These are phyloP conservation scores for Drosophila cognata DNA, from an alignment of 2,888 invertebrate genomes.

Conservation along the genomic window DNA sequence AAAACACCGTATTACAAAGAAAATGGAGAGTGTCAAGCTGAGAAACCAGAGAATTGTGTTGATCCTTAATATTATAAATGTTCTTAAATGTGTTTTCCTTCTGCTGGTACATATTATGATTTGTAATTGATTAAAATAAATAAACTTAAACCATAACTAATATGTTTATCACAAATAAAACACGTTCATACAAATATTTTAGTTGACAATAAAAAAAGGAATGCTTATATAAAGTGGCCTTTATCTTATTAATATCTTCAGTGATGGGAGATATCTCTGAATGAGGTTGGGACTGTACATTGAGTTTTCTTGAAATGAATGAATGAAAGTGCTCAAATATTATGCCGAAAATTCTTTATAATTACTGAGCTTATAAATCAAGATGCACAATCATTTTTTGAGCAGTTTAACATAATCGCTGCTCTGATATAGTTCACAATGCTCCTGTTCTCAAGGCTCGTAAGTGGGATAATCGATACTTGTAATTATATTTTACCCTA, in stretches of 20 bases:
- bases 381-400: not conserved
- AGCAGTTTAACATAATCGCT: constrained; percentile 5
- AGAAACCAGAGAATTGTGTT: not conserved
- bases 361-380: constrained; percentile 9
- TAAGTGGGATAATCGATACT: not conserved
- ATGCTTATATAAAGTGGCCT: not conserved
- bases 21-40: not conserved
- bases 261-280: not conserved
- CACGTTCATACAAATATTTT: no score
- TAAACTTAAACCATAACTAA: not conserved
- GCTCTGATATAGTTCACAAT: constrained; percentile 1
- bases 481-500: not conserved
- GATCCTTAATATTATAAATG: not conserved
- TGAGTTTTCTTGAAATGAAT: not conserved
- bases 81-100: not conserved
- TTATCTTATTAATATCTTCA: not conserved
- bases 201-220: no score
- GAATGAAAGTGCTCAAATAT: not conserved
- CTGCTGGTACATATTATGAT: not conserved
- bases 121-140: not conserved
- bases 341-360: constrained; percentile 18
- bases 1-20: no score
- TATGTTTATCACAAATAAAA: not conserved
- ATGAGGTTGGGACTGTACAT: not conserved
- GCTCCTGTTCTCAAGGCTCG: constrained; percentile 15